Percentiles rank a stretch among this genome's conserved stretches.
Conservation (phyloP, 64 coral and sea anemone genomes). For the Exaiptasia diaphana region DNA sequence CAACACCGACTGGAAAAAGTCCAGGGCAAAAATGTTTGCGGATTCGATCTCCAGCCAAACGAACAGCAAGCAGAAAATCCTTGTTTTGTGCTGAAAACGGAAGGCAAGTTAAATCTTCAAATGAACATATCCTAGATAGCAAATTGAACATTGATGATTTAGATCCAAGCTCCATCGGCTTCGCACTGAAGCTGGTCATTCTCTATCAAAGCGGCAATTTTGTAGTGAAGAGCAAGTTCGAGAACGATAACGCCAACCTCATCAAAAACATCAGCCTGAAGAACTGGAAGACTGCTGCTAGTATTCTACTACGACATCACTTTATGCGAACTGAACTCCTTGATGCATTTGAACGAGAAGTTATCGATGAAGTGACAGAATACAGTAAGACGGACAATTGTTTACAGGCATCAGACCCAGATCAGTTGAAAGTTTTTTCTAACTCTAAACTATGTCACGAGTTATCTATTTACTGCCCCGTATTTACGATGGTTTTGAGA, state of each 20-base stretch:
- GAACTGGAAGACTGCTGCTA: not conserved
- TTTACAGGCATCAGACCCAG: not conserved
- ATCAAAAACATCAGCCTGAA: not conserved
- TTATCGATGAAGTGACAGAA: not conserved
- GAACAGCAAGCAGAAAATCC: too few species aligned
- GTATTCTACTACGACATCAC: not conserved
- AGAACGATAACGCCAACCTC: not conserved
- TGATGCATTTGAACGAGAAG: not conserved
- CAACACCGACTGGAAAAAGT: too few species aligned
- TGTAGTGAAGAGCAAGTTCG: not conserved
- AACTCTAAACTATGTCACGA: not conserved
- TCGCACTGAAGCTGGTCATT: not conserved
- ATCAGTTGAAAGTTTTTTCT: slow-evolving; percentile 20
- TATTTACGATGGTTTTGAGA: not conserved
- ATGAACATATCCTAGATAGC: not conserved
- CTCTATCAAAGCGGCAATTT: not conserved
- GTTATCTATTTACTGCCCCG: not conserved
- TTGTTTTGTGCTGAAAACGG: too few species aligned
- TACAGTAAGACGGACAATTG: slow-evolving; percentile 3
- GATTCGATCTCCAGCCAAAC: too few species aligned
- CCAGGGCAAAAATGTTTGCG: too few species aligned
- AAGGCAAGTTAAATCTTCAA: too few species aligned
- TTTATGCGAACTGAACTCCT: not conserved
- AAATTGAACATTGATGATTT: not conserved
- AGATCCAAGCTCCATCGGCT: not conserved